phyloP scores from a whole-genome alignment of 2,113 vertebrate species.

The Oncorhynchus nerka region DNA sequence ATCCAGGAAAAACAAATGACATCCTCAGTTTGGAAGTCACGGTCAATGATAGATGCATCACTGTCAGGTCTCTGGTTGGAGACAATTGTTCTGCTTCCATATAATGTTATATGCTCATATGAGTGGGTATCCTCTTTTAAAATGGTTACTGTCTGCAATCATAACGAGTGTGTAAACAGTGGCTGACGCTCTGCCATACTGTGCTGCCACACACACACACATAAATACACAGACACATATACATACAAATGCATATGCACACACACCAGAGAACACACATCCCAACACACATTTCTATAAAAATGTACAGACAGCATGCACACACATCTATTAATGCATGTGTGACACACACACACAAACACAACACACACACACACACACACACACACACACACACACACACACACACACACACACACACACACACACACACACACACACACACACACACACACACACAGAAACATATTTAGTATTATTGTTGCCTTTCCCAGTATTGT shows the following conservation, averaged over 20 bases:
- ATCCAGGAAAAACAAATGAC: conserved; percentile 63
- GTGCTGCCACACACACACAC: neutral
- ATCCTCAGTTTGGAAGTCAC: conserved; percentile 38
- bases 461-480: conserved; percentile 2
- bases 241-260: neutral
- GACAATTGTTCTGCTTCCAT: conserved; percentile 47
- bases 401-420: neutral
- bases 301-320: neutral
- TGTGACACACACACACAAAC: no score
- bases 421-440: conserved; percentile 9
- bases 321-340: no score
- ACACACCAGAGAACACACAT: neutral
- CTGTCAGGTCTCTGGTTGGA: conserved; percentile 33
- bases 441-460: neutral
- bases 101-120: conserved; percentile 62
- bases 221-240: neutral
- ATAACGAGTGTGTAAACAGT: conserved; percentile 43
- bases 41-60: conserved; percentile 55
- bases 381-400: no score
- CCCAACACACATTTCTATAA: neutral
- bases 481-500: conserved; percentile 39
- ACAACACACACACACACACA: neutral
- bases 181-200: conserved; percentile 42
- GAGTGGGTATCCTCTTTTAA: conserved; percentile 53
- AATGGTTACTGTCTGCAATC: conserved; percentile 51